Conservation (phyloP, 2,888 invertebrate genomes). For the Acleris laterana region DNA sequence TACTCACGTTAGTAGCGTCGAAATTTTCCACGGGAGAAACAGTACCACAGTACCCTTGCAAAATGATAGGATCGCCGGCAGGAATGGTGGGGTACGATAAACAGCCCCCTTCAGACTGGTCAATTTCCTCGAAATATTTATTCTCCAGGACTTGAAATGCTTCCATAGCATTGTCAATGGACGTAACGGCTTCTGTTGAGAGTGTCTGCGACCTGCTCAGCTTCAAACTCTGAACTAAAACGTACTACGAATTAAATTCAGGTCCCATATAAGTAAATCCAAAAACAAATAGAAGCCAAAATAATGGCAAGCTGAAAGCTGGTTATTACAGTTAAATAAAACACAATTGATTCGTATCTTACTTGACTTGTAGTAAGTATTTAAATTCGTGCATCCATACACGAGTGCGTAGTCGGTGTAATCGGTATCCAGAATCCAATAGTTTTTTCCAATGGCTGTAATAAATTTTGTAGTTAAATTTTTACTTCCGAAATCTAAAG, state of each 20-base stretch:
- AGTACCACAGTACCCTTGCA: conserved; percentile 57
- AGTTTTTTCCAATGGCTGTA: conserved; percentile 45
- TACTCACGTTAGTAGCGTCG: conserved; percentile 45
- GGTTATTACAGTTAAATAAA: too few species aligned
- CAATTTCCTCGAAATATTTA: conserved; percentile 51
- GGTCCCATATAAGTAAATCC: background rate
- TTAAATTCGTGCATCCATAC: conserved; percentile 82
- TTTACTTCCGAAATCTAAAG: too few species aligned
- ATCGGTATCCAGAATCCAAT: conserved; percentile 86
- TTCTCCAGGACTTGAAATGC: conserved; percentile 54
- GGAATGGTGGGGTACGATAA: conserved; percentile 59
- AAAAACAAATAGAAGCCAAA: too few species aligned
- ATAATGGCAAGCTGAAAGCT: too few species aligned
- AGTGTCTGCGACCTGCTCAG: conserved; percentile 57
- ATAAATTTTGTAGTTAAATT: background rate
- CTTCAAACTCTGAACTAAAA: conserved; percentile 65
- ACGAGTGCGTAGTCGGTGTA: conserved; percentile 83
- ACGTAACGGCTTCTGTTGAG: conserved; percentile 40
- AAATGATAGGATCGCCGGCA: conserved; percentile 50
- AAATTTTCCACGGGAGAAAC: conserved; percentile 51
- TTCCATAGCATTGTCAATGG: conserved; percentile 52
- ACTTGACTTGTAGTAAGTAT: conserved; percentile 48
- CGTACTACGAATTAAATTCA: background rate
- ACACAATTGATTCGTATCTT: background rate
- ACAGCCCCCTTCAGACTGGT: conserved; percentile 58